Base-by-base conservation (phyloP, 2,797 vertebrate species). In the Catamblyrhynchus diadema region DNA sequence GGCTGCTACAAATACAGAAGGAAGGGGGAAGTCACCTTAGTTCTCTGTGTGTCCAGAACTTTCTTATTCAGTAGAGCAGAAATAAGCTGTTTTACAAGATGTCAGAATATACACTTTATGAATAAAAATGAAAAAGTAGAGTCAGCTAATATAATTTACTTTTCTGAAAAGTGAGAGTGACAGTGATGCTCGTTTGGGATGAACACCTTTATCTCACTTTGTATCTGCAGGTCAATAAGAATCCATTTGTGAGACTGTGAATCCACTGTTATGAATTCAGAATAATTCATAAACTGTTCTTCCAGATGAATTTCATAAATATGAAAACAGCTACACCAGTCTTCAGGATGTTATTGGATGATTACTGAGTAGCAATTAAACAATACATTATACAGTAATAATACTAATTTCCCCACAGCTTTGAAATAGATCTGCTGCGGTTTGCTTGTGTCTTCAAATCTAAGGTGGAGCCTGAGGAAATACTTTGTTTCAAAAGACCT, bases 201-300 rank as follows among this genome's bases (percentile, higher is more conserved):
- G 32, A 78, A 78, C 84, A 72, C 2, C 23, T 70, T 86, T 53
- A 74, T 78, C 64, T 87, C 12, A 23, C 33, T 92, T 44, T 92
- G 57, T 67, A 65, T 78, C 39, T 74, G 21, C 8, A 35, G 75
- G 75, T 91, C 79, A 92, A 44, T 51, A 60, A 91, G 83, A 95
- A 92, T 33, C 14, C 19, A 86, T 86, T 87, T 91, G 37, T 85
- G 50, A 93, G 65, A 72, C 37, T 59, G 16, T 60, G 57, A 92
- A 93, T 47, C 14, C 14, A 65, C 22, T 92, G 71, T 59, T 44
- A 74, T 61, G 54, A 80, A 95, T 83, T 87, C 61, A 80, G 61
- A 96, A 82, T 82, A 92, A 87, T 83, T 95, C 73, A 92, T 44
- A 88, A 93, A 60, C 42, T 79, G 18, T 81, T 91, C 75, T 86